phyloP scores from a whole-genome alignment of 2,113 vertebrate species.

The Mobula birostris region DNA sequence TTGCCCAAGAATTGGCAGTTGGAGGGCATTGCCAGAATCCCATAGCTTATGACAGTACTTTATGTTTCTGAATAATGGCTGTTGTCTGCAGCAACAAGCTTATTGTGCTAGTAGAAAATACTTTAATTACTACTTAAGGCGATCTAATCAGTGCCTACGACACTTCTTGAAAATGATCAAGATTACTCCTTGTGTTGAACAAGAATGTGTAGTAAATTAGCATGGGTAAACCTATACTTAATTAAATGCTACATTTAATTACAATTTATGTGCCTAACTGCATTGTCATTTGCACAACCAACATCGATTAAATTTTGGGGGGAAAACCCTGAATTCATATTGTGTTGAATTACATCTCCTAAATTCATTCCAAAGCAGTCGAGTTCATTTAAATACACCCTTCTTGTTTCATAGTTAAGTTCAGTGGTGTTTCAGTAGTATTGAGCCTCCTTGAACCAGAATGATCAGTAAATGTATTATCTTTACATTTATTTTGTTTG shows the following conservation, averaged over 20 bases:
- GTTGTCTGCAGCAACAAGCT: background rate
- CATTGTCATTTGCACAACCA: background rate
- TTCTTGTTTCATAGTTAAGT: background rate
- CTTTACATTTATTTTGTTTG: background rate
- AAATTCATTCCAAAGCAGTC: background rate
- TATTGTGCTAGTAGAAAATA: background rate
- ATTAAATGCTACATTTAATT: constrained; percentile 5
- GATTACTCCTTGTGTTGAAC: background rate
- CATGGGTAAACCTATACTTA: background rate
- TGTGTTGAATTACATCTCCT: background rate
- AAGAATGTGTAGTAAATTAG: constrained; percentile 12
- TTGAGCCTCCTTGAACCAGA: background rate
- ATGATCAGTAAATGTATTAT: background rate
- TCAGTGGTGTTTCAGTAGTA: background rate
- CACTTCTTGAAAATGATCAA: constrained; percentile 13
- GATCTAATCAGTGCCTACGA: background rate
- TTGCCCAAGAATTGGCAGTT: background rate
- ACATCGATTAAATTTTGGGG: background rate
- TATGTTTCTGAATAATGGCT: constrained; percentile 1
- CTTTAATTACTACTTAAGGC: constrained; percentile 31
- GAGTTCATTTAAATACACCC: too few relatives aligned
- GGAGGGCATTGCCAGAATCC: background rate
- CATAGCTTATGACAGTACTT: constrained; percentile 10
- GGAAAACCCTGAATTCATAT: background rate
- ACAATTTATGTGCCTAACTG: background rate